Conservation (phyloP, 2,888 invertebrate species). For the Latrodectus elegans region DNA sequence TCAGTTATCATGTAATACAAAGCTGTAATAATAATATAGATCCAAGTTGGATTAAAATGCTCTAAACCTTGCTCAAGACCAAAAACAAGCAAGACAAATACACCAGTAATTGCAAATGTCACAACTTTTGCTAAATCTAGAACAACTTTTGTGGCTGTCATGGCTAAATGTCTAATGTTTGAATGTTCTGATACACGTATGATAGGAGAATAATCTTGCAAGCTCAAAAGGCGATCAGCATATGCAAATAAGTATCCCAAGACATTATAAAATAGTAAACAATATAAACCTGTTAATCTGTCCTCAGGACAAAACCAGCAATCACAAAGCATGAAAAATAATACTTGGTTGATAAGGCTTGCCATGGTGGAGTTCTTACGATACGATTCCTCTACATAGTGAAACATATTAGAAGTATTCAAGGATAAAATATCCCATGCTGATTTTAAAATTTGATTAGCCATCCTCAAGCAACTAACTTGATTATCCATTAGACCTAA, state of each 20-base stretch:
- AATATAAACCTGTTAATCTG: constrained; percentile 83
- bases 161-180: constrained; percentile 84
- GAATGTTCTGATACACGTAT: constrained; percentile 84
- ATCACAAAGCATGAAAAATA: constrained; percentile 85
- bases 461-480: constrained; percentile 41
- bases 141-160: constrained; percentile 87
- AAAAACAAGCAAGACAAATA: constrained; percentile 84
- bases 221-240: constrained; percentile 83
- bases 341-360: constrained; percentile 78
- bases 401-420: constrained; percentile 45
- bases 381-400: constrained; percentile 62
- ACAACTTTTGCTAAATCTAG: constrained; percentile 88
- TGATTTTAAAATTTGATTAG: constrained; percentile 46
- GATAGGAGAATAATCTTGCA: constrained; percentile 86
- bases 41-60: constrained; percentile 82
- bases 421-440: constrained; percentile 39
- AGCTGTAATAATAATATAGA: constrained; percentile 82
- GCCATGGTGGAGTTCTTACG: constrained; percentile 60
- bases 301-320: constrained; percentile 79
- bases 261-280: constrained; percentile 88
- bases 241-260: constrained; percentile 85
- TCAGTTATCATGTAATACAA: constrained; percentile 84
- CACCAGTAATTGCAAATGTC: constrained; percentile 85
- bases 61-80: constrained; percentile 85
- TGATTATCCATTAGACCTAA: constrained; percentile 30